A percentile compares a stretch with the other conserved stretches of the same genome.
Conservation (phyloP, 2,888 invertebrate species). For the Lithophane ornitopus region DNA sequence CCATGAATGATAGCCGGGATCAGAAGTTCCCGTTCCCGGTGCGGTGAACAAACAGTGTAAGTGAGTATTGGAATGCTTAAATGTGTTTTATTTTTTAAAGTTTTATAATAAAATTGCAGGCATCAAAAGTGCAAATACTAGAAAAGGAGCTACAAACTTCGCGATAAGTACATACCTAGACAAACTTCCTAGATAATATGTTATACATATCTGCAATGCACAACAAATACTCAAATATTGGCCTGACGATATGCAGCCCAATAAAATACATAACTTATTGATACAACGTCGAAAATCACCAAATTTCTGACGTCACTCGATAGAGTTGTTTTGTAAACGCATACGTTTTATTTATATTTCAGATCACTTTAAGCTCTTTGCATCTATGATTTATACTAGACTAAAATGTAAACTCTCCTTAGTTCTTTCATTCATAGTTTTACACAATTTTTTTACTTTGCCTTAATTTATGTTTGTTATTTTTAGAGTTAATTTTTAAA, state of each 20-base stretch:
- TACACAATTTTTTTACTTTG: neutral
- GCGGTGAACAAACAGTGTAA: too few relatives aligned
- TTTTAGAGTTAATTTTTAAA: neutral
- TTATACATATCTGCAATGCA: neutral
- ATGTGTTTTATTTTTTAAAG: neutral
- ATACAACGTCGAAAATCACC: constrained; percentile 18
- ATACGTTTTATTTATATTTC: constrained; percentile 35
- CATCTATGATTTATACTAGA: constrained; percentile 13
- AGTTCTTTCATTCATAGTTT: constrained; percentile 8
- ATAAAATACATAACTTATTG: constrained; percentile 36
- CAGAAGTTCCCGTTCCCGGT: too few relatives aligned
- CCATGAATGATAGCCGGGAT: too few relatives aligned
- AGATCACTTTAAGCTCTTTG: constrained; percentile 15
- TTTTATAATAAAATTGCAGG: neutral
- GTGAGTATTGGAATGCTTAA: too few relatives aligned
- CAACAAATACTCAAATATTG: constrained; percentile 6
- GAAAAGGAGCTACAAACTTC: neutral
- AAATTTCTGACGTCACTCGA: constrained; percentile 45
- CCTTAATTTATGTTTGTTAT: neutral
- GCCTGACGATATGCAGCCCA: constrained; percentile 2
- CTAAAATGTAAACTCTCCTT: neutral
- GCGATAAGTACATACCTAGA: neutral
- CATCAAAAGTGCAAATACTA: neutral
- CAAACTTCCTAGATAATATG: neutral
- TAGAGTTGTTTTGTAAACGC: constrained; percentile 31